Evolutionary conservation across 2,113 vertebrate species (phyloP), one percentile per base, ranked within the genome.

Genomic region (Mesitornis unicolor): DNA sequence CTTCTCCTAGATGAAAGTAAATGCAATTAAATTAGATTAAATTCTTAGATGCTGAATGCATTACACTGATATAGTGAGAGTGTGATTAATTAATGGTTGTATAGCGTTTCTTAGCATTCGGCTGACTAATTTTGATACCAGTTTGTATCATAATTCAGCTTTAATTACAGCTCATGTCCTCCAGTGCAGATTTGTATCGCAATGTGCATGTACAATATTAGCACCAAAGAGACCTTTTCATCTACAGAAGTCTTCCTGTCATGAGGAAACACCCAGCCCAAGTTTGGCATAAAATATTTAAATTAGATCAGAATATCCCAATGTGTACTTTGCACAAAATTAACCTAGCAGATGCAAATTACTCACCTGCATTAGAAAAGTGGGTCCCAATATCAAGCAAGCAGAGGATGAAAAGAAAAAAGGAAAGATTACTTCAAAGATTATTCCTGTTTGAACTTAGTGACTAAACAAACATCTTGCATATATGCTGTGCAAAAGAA

Each of bases 61-160:
- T 95, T 94, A 73, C 82, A 67, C 38, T 88, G 90, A 91, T 93
- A 90, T 1, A 78, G 26, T 67, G 56, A 71, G 87, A 94, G 42
- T 93, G 85, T 60, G 71, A 77, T 90, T 96, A 93, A 95, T 95
- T 93, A 96, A 88, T 79, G 71, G 57, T 85, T 92, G 68, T 94
- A 91, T 28, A 67, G 59, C 19, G 69, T 92, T 82, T 91, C 69
- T 79, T 57, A 93, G 69, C 51, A 71, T 97, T 96, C 95, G 85
- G 50, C 26, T 71, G 38, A 48, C 64, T 84, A 61, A 88, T 90
- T 93, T 83, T 93, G 64, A 3, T 76, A 92, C 43, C 75, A 85
- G 85, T 65, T 92, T 76, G 26, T 80, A 76, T 68, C 6, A 47
- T 68, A 70, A 70, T 84, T 91, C 57, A 79, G n/a, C 31, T 96